Base-by-base conservation (phyloP, 2,888 invertebrate species). In the Sinelater perroti region DNA sequence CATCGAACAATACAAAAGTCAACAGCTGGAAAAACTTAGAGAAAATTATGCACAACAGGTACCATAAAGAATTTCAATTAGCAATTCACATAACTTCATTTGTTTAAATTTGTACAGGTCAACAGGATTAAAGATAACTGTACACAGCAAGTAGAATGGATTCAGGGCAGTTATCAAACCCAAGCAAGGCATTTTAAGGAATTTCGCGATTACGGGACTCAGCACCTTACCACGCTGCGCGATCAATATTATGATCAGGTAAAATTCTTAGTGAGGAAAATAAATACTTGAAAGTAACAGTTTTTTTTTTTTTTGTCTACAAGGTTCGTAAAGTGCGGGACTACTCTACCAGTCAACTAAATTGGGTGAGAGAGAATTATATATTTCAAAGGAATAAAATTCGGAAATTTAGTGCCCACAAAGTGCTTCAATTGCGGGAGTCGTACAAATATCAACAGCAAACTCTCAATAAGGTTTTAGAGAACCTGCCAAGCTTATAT, bases 391-490 rank as follows among this genome's bases (percentile, higher is more conserved):
- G 96, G 54, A 92, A 95, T 79, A 91, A 95, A 78, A 94, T 97
- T 64, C 84, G 95, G 42, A 96, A 96, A 78, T 97, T 96, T 80
- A 95, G 95, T 80, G 89, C 93, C 13, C 93, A 94, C 75, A 95
- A 97, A 79, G 87, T 96, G 56, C 81, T 95, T 36, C 85, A 93
- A 46, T 80, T 97, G 35, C 87, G 95, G 20, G 95, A 96, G 77
- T 93, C 95, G 6, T 96, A 94, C 83, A 96, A 96, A 78, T 92
- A 95, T 74, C 96, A 97, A 78, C 97, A 97, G 77, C 94, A 95
- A 78, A 93, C 95, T 7, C 81, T 97, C 46, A 93, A 95, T 80
- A 96, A 96, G 77, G 91, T 97, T 3, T 80, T 97, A 54, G 97
- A 97, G 78, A 95, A 95, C 77, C 82, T 97, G 69, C 94, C 94